Evolutionary conservation across 2,888 invertebrate genomes (phyloP).

Genomic region (Caenorhabditis sp.): DNA sequence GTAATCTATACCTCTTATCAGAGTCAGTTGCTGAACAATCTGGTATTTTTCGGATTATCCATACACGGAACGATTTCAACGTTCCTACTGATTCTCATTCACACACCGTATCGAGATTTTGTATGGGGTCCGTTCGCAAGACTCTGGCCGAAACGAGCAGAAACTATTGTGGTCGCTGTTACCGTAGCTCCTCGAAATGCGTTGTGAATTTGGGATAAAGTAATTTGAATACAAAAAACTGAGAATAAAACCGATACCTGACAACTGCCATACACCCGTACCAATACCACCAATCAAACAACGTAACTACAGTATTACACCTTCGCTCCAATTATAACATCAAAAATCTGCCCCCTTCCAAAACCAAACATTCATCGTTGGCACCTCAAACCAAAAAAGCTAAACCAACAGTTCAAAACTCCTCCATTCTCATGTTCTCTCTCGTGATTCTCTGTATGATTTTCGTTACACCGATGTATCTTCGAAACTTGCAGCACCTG

Average conservation of each 20-base stretch:
- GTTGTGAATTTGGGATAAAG: too few relatives aligned
- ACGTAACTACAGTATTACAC: neutral
- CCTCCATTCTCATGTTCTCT: neutral
- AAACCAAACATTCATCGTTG: conserved; percentile 38
- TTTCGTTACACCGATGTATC: conserved; percentile 1
- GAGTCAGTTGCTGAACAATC: neutral
- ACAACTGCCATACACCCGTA: neutral
- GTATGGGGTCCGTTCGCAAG: neutral
- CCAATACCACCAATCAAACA: neutral
- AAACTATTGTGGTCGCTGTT: neutral
- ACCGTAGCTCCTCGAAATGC: too few relatives aligned
- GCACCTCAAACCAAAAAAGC: conserved; percentile 34
- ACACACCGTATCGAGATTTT: conserved; percentile 6
- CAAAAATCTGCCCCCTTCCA: conserved; percentile 2
- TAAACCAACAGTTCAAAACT: conserved; percentile 41
- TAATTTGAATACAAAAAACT: too few relatives aligned
- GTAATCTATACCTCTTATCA: neutral
- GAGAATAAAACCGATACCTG: too few relatives aligned
- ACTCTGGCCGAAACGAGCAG: neutral
- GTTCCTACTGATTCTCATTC: neutral
- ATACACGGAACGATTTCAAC: neutral
- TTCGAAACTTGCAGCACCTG: conserved; percentile 27
- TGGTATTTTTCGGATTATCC: neutral
- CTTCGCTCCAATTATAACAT: conserved; percentile 9
- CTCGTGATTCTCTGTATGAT: neutral